phyloP scores from a whole-genome alignment of 2,113 vertebrate species.

The Rhegmatorhina hoffmannsi region DNA sequence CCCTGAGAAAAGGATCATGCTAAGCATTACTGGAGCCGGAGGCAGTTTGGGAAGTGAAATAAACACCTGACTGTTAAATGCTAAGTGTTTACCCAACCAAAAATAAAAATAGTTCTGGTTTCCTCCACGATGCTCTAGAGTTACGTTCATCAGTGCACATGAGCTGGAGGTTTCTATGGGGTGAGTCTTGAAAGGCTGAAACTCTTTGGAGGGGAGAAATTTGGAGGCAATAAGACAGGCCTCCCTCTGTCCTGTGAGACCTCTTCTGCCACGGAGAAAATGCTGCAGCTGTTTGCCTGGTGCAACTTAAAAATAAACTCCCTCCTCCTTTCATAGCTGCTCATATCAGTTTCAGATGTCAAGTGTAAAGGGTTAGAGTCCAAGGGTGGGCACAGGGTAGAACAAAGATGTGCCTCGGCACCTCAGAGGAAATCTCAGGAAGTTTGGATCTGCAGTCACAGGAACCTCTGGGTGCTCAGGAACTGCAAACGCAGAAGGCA shows the following conservation, averaged over 20 bases:
- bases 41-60: conserved; percentile 74
- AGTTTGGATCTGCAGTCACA: background rate
- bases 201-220: conserved; percentile 3
- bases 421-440: background rate
- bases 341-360: background rate
- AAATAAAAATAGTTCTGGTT: conserved; percentile 68
- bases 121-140: conserved; percentile 50
- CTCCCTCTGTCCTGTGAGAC: background rate
- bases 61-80: conserved; percentile 74
- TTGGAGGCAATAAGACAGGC: conserved; percentile 1
- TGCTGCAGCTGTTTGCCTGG: conserved; percentile 46
- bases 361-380: background rate
- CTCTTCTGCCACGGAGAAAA: conserved; percentile 16
- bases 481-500: background rate
- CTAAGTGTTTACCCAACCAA: conserved; percentile 73
- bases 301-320: conserved; percentile 46
- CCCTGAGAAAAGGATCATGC: conserved; percentile 20
- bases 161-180: conserved; percentile 18
- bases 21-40: conserved; percentile 66
- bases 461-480: background rate
- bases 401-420: background rate
- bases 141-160: background rate
- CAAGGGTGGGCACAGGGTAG: background rate
- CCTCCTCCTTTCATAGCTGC: conserved; percentile 10
- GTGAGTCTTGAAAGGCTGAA: conserved; percentile 19